phyloP scores from a whole-genome alignment of 2,113 vertebrate genomes.

The Corythornis cristatus region DNA sequence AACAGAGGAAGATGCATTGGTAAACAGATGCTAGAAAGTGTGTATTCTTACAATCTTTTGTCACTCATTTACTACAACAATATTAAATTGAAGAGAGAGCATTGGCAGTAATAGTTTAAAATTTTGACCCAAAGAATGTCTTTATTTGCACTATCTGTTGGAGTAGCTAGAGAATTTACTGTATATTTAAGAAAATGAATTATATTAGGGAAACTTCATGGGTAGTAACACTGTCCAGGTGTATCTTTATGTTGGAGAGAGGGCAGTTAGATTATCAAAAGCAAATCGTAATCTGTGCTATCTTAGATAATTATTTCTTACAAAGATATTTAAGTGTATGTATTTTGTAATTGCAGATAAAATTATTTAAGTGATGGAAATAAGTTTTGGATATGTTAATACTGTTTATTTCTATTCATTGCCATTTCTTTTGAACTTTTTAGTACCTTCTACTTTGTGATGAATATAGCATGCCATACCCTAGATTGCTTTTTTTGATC shows the following conservation, averaged over 20 bases:
- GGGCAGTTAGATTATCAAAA: slow-evolving; percentile 56
- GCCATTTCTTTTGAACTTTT: slow-evolving; percentile 51
- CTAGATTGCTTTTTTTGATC: slow-evolving; percentile 42
- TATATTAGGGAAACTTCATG: slow-evolving; percentile 54
- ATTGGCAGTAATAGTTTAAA: slow-evolving; percentile 50
- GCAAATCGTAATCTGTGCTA: slow-evolving; percentile 45
- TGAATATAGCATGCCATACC: slow-evolving; percentile 30
- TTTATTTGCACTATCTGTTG: slow-evolving; percentile 83
- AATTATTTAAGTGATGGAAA: slow-evolving; percentile 63
- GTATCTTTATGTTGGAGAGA: slow-evolving; percentile 20
- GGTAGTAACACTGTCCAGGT: slow-evolving; percentile 71
- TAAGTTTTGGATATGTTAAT: slow-evolving; percentile 57
- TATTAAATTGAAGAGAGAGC: slow-evolving; percentile 46
- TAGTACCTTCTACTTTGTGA: slow-evolving; percentile 27
- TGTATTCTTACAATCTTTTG: slow-evolving; percentile 69
- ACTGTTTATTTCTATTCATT: slow-evolving; percentile 54
- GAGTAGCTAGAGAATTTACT: slow-evolving; percentile 70
- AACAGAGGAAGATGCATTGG: not conserved
- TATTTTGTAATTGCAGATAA: slow-evolving; percentile 75
- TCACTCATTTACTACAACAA: slow-evolving; percentile 66
- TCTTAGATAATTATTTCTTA: slow-evolving; percentile 56
- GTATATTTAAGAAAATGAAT: slow-evolving; percentile 71
- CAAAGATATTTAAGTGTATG: slow-evolving; percentile 66
- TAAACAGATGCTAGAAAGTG: slow-evolving; percentile 53
- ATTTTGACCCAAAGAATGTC: slow-evolving; percentile 83